Conservation (phyloP, 2,888 invertebrate species). For the Eutolmus rufibarbis region DNA sequence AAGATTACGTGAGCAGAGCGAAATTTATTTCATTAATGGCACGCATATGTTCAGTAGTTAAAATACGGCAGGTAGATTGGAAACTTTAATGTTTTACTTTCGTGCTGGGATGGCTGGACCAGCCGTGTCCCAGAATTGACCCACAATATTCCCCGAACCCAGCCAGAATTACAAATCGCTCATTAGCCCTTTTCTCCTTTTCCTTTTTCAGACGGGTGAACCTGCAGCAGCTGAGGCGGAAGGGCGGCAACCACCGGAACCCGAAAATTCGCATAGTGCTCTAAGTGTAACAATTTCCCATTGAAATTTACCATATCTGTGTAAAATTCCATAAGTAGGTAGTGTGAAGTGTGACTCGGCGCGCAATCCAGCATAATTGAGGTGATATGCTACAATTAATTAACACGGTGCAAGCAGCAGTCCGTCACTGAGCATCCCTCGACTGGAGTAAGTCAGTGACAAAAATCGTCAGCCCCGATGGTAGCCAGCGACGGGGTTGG, state of each 20-base stretch:
- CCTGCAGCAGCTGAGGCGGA: neutral
- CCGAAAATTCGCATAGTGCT: neutral
- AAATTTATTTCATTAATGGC: neutral
- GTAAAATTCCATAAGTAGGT: neutral
- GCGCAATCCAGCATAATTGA: neutral
- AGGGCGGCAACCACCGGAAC: neutral
- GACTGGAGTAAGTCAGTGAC: conserved; percentile 10
- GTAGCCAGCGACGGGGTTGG: neutral
- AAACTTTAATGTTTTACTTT: neutral
- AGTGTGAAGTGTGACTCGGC: neutral
- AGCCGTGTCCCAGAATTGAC: neutral
- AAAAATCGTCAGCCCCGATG: neutral
- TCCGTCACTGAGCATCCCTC: neutral
- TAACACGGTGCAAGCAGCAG: neutral
- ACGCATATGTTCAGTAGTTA: neutral
- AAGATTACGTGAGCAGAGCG: neutral
- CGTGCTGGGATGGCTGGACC: neutral
- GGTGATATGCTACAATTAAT: conserved; percentile 20
- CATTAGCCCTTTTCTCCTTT: neutral
- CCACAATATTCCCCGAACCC: neutral
- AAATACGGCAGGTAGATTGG: neutral
- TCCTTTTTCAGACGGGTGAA: neutral
- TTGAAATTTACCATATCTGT: neutral
- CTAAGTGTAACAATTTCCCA: neutral
- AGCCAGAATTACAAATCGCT: neutral